Base-by-base conservation (phyloP, 2,113 vertebrate genomes). In the Gobio gobio region DNA sequence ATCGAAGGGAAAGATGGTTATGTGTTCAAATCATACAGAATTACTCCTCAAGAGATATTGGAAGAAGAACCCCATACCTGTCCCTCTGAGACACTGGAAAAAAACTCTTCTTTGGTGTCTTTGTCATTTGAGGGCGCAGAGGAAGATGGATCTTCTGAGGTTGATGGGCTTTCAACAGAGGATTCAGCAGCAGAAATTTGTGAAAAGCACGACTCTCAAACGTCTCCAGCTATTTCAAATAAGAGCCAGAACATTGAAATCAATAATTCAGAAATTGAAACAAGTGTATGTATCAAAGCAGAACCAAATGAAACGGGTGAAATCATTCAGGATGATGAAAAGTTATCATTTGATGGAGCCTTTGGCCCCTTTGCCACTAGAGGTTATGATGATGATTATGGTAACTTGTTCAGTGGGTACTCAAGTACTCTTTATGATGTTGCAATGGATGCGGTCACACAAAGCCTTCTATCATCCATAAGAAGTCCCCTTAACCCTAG, bases 381-480 rank as follows among this genome's bases (percentile, higher is more conserved):
- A 68, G 96, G 97, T 84, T 93, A 91, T 1, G 97, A 98, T 1
- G 97, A 98, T 2, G 97, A 98, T 64, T 97, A 96, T 63, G 95
- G 95, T 77, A 94, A 95, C 84, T 93, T 99, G 66, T 94, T 99
- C 90, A 97, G 96, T 24, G 97, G 96, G 85, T 98, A 98, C 88
- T 96, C 96, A 75, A 97, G 97, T 92, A 98, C 97, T 0, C 95
- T 99, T 86, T 99, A 99, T 59, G 97, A 97, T 80, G 97, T 98
- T 83, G 97, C 98, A 83, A 99, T 99, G 98, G 98, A 99, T 88
- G 98, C 98, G 10, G 97, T 99, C 92, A 96, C 97, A 8, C 98
- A 98, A 93, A 99, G 97, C 92, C 96, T 99, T 68, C 93, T 99
- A 87, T 96, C 97, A 24, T 95, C 95, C 3, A 94, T 95, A 82